Base-by-base conservation (phyloP, 2,797 vertebrate genomes). In the Rhadinocentrus ornatus region DNA sequence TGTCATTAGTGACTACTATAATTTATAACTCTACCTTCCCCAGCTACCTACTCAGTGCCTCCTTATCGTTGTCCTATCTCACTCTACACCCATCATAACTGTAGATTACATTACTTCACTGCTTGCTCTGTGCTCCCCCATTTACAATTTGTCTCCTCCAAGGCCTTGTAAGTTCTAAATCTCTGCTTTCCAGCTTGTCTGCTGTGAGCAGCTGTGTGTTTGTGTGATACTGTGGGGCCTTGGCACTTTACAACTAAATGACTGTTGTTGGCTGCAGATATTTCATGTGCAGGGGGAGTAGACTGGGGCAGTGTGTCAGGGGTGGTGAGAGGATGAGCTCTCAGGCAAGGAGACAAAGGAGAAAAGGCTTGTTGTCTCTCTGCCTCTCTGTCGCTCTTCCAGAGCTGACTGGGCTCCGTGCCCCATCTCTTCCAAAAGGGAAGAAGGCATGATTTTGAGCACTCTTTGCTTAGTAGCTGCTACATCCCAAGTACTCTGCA, bases 301-400 rank as follows among this genome's bases (percentile, higher is more conserved):
- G 84, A 88, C 81, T 83, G 77, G 81, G 85, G 86, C 88, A 90
- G 79, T 85, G 82, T 90, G 91, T 89, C 87, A 89, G 57, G 34
- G 80, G 78, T 81, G 80, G 75, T 73, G 85, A 90, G 82, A 80
- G 81, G 80, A 82, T 79, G 85, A 90, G 86, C 76, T 86, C 84
- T 88, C 54, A 5, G 83, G 85, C 84, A 84, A 88, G 78, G 83
- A 87, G 83, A 89, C 80, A 71, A 80, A 85, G 66, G 77, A 84
- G 75, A 85, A 59, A 65, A 74, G 75, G 66, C 73, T 80, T 65
- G 62, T 74, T 58, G 55, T 69, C 29, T 15, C 60, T 67, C 29
- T 62, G 48, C 34, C 71, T 52, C 65, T 72, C 74, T 77, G 78
- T 79, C 79, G 69, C 65, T 77, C 61, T 73, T 85, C 77, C 78